phyloP scores from a whole-genome alignment of 2,797 vertebrate genomes.

The Hypotaenidia philippensis region DNA sequence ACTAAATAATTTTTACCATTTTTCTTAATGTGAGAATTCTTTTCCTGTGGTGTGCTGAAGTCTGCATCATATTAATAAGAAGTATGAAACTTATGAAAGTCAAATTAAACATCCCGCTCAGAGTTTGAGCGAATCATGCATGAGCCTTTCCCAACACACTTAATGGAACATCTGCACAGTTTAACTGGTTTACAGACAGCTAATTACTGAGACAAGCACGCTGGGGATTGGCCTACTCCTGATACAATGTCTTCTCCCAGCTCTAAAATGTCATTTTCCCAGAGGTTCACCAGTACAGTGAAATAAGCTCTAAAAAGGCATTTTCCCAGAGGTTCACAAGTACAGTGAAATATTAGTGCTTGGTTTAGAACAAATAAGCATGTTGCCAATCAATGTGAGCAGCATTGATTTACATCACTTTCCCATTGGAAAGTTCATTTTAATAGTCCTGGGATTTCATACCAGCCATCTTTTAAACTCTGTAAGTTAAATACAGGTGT shows the following conservation, averaged over 20 bases:
- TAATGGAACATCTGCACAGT: not conserved
- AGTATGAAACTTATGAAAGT: not conserved
- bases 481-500: not conserved
- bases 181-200: not conserved
- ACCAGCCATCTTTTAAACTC: not conserved
- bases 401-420: not conserved
- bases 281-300: not conserved
- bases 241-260: not conserved
- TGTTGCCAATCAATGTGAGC: not conserved
- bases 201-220: not conserved
- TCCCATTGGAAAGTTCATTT: not conserved
- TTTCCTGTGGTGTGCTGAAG: not conserved
- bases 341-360: not conserved
- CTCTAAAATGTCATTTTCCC: not conserved
- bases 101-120: not conserved
- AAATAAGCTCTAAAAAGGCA: not conserved
- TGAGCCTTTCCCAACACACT: not conserved
- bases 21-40: not conserved
- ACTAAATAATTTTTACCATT: not conserved
- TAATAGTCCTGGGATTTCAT: not conserved
- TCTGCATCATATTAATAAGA: not conserved
- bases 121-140: not conserved
- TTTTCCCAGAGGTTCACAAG: not conserved
- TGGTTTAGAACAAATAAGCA: not conserved
- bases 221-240: not conserved